A percentile compares a stretch with the other conserved stretches of the same genome.
These are phyloP conservation scores for Glaucomys volans DNA, from an alignment of 2,113 vertebrate species.

Conservation along the genomic window DNA sequence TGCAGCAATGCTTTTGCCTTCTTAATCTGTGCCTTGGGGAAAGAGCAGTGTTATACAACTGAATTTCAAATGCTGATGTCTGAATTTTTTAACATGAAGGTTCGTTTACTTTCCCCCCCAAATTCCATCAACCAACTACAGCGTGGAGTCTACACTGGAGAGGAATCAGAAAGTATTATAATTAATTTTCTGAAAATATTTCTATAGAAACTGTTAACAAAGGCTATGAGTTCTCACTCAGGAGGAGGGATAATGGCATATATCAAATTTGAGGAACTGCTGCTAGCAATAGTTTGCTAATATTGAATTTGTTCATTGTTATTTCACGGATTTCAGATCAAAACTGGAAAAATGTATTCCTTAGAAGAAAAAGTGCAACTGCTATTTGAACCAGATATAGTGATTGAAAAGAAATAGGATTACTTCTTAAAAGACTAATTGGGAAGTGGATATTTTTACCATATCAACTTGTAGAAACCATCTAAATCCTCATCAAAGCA, in stretches of 20 bases:
- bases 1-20: not conserved
- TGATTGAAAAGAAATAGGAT: not conserved
- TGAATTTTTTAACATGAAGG: not conserved
- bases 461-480: not conserved
- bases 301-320: not conserved
- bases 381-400: not conserved
- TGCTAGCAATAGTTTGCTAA: not conserved
- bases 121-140: not conserved
- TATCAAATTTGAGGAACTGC: not conserved
- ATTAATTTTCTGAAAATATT: not conserved
- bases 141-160: not conserved
- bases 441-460: not conserved
- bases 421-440: not conserved
- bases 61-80: not conserved
- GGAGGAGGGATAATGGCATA: fast-evolving
- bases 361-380: not conserved
- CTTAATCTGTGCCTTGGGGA: not conserved
- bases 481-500: not conserved
- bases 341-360: not conserved
- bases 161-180: not conserved
- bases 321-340: not conserved
- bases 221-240: not conserved
- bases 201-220: not conserved
- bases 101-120: not conserved
- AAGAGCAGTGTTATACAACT: not conserved